A percentile compares a stretch with the other conserved stretches of the same genome.
Evolutionary conservation across 1,140 invertebrate genomes (phyloP).

Genomic region (Tribolium castaneum): DNA sequence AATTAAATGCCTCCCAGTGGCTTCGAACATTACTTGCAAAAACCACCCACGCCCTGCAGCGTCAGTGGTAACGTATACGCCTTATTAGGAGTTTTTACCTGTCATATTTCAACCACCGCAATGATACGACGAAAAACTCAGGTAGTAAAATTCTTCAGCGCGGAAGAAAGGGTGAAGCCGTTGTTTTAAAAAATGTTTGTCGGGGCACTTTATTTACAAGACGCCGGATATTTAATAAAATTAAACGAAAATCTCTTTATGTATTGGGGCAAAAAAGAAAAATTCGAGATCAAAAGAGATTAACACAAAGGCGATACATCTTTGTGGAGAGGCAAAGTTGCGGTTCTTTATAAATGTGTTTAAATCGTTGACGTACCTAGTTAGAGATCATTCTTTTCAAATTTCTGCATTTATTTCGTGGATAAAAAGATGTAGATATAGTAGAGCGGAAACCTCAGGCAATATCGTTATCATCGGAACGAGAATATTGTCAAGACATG

Average conservation of each 20-base stretch:
- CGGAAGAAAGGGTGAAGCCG: constrained; percentile 1
- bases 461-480: constrained; percentile 39
- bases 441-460: constrained; percentile 32
- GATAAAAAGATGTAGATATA: constrained; percentile 30
- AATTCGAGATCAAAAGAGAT: constrained; percentile 31
- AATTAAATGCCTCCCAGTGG: neutral
- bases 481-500: constrained; percentile 34
- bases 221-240: constrained; percentile 25
- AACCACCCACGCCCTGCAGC: neutral
- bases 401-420: constrained; percentile 16
- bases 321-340: constrained; percentile 14
- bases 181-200: neutral
- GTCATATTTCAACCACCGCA: constrained; percentile 15
- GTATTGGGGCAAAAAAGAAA: neutral
- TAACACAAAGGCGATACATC: constrained; percentile 32
- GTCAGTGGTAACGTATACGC: neutral
- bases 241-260: constrained; percentile 18
- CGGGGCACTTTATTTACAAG: neutral
- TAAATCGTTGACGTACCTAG: constrained; percentile 27
- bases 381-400: neutral
- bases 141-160: constrained; percentile 5
- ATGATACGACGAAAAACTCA: neutral
- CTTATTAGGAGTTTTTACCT: constrained; percentile 22
- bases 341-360: constrained; percentile 12
- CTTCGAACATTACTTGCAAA: constrained; percentile 9